These are phyloP conservation scores for Phrynosoma platyrhinos DNA, from an alignment of 2,113 vertebrate species.

Conservation along the genomic window DNA sequence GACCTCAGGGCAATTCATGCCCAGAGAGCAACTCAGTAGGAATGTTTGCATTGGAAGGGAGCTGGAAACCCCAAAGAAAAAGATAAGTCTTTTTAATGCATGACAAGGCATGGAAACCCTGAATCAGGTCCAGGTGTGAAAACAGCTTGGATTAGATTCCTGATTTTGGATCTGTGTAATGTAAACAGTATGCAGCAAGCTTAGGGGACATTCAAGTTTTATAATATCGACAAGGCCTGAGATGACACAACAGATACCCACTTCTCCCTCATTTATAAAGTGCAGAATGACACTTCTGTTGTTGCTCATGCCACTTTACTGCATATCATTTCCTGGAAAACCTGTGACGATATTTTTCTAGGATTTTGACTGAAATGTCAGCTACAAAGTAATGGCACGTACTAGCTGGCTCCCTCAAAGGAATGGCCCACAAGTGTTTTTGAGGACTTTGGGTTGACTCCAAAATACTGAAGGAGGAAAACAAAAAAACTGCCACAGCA, in stretches of 20 bases:
- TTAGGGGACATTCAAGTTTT: no score
- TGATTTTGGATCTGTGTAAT: no score
- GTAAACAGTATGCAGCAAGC: no score
- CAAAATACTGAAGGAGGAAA: not conserved
- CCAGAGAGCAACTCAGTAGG: no score
- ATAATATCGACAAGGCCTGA: no score
- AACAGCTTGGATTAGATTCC: no score
- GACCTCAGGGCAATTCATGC: no score
- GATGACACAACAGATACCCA: not conserved
- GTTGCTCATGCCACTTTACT: not conserved
- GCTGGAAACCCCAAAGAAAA: no score
- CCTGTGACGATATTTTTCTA: not conserved
- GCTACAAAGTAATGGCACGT: constrained; percentile 15
- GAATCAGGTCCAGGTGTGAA: no score
- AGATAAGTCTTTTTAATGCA: no score
- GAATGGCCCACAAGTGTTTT: constrained; percentile 9
- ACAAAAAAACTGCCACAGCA: not conserved
- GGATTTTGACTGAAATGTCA: constrained; percentile 1
- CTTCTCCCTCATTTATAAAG: not conserved
- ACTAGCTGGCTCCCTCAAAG: constrained; percentile 2
- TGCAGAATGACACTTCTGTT: not conserved
- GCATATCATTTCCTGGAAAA: not conserved
- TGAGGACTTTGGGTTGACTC: not conserved
- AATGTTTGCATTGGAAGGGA: no score
- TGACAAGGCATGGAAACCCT: no score